phyloP scores from a whole-genome alignment of 2,888 invertebrate genomes.

The Odontocolon sp. region DNA sequence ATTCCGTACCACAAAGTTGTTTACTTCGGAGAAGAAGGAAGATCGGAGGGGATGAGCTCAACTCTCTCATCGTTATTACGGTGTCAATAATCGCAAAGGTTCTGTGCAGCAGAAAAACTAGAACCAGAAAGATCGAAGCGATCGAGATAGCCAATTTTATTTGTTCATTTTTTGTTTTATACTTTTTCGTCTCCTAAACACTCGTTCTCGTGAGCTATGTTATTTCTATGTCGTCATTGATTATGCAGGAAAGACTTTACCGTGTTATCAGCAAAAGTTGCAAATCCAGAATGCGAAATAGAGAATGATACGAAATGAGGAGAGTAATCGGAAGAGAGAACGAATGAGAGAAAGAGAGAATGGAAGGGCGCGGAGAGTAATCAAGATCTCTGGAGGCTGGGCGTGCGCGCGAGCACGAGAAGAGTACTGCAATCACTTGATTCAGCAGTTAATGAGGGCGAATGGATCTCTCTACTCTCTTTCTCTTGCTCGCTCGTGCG shows the following conservation, averaged over 20 bases:
- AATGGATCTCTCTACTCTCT: conserved; percentile 54
- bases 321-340: no score
- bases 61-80: conserved; percentile 38
- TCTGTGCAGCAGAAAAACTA: no score
- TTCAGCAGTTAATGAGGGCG: conserved; percentile 57
- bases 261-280: no score
- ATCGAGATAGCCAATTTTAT: no score
- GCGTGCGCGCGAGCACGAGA: conserved; percentile 32
- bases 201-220: no score
- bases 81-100: conserved; percentile 31
- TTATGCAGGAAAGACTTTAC: no score
- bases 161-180: no score
- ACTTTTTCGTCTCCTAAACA: no score
- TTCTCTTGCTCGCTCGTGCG: conserved; percentile 19
- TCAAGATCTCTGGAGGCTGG: conserved; percentile 10
- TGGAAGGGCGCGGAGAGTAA: not conserved
- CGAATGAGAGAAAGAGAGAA: not conserved
- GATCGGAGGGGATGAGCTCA: not conserved
- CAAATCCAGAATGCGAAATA: no score
- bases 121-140: no score
- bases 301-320: no score
- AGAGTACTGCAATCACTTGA: conserved; percentile 45
- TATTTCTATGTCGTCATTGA: no score
- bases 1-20: conserved; percentile 45
- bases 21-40: conserved; percentile 33